phyloP scores from a whole-genome alignment of 2,113 vertebrate genomes.

The Colaptes auratus region DNA sequence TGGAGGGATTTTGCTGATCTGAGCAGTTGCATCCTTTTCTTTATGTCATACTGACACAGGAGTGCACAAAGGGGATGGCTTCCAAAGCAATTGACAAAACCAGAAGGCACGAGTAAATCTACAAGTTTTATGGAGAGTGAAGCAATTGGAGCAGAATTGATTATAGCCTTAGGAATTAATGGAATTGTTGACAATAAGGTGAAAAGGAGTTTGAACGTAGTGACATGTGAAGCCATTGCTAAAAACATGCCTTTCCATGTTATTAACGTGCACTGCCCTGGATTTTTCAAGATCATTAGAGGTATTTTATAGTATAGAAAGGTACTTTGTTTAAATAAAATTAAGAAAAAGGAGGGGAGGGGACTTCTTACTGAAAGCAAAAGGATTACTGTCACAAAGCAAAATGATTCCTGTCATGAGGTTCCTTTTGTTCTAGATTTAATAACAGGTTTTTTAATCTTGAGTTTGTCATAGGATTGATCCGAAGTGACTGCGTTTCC shows the following conservation, averaged over 20 bases:
- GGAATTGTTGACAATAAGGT: neutral
- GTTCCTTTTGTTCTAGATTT: neutral
- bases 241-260: neutral
- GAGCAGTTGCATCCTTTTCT: neutral
- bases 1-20: neutral
- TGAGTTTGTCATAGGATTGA: fast-evolving
- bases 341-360: fast-evolving
- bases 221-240: neutral
- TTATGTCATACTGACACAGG: neutral
- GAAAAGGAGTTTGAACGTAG: neutral
- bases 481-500: neutral
- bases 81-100: neutral
- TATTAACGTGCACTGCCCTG: neutral
- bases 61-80: neutral
- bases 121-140: neutral
- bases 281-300: neutral
- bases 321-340: neutral
- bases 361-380: neutral
- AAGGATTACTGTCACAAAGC: neutral
- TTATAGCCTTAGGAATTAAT: neutral
- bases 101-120: neutral
- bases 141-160: neutral
- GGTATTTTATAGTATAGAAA: neutral
- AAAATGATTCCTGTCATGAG: neutral
- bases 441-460: neutral